Base-by-base conservation (phyloP, 2,888 invertebrate genomes). In the Tetragonula carbonaria region DNA sequence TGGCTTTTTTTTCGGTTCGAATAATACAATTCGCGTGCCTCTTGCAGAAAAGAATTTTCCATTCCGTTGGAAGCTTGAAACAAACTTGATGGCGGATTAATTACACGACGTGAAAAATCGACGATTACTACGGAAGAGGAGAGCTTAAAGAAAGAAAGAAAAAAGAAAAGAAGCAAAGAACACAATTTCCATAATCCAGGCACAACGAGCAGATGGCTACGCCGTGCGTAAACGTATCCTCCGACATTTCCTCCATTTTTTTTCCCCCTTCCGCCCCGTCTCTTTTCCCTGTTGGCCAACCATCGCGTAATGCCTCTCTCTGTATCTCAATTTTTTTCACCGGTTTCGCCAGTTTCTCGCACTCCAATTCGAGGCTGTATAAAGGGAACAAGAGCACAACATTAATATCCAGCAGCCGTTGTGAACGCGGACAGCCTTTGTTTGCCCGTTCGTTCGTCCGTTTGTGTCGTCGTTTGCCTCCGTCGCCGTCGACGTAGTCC, bases 271-370 rank as follows among this genome's bases (percentile, higher is more conserved):
- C 63, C 28, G 8, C 23, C 23, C 16, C 68, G 16, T 50, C 33
- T 50, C 75, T 74, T 21, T 51, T 38, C 53, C 59, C 73, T 57
- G 72, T n/a, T 88, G 91, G 91, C 91, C 96, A 95, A 97, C 97
- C 97, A 97, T 97, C 92, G 97, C 97, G 95, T 97, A 98, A 96
- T 97, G 97, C 95, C 38, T 8, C 38, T 45, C 98, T 96, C 95
- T 97, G 97, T 96, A 97, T 97, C 96, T 97, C 97, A 93, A 97
- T 97, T 96, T 98, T 62, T 98, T 96, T 98, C 98, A 95, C 97
- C 97, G 94, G 33, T 33, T 33, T 33, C 33, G 97, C 97, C 95
- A 98, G 95, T 95, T 98, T 98, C 95, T 98, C 98, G 95, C 97
- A 97, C 96, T 98, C 98, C 96, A 97, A 96, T 96, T 98, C 97